Conservation (phyloP, 2,113 vertebrate genomes). For the Etia nguti region DNA sequence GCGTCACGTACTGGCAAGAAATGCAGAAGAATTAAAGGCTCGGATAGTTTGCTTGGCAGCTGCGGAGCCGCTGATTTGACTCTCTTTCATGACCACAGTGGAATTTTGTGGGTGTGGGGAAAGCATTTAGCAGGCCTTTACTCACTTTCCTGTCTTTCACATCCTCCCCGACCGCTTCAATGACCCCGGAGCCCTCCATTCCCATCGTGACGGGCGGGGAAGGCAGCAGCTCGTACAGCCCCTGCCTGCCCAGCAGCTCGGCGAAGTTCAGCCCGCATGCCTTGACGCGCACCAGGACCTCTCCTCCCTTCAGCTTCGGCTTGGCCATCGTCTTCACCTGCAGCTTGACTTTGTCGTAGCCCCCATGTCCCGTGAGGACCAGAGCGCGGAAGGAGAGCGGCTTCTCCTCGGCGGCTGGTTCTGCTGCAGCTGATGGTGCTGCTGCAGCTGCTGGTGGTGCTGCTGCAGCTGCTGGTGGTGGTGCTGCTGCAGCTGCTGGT, state of each 20-base stretch:
- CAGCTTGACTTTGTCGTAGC: conserved; percentile 85
- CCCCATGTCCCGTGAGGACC: conserved; percentile 80
- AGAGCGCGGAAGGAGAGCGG: conserved; percentile 65
- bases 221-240: conserved; percentile 80
- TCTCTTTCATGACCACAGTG: not conserved
- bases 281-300: conserved; percentile 77
- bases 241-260: conserved; percentile 82
- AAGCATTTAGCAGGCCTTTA: not conserved
- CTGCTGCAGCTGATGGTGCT: not conserved
- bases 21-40: not conserved
- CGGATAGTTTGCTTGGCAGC: not conserved
- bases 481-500: not conserved
- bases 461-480: not conserved
- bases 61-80: not conserved
- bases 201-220: conserved; percentile 77
- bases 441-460: not conserved
- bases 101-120: not conserved
- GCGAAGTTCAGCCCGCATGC: conserved; percentile 89
- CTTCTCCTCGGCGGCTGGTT: conserved; percentile 6
- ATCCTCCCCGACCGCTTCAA: conserved; percentile 78
- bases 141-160: conserved; percentile 81
- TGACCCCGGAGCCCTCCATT: conserved; percentile 82
- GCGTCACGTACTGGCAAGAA: not conserved
- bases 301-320: conserved; percentile 62
- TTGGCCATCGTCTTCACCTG: conserved; percentile 67